Conservation (phyloP, 2,888 invertebrate genomes). For the Agrotis exclamationis region DNA sequence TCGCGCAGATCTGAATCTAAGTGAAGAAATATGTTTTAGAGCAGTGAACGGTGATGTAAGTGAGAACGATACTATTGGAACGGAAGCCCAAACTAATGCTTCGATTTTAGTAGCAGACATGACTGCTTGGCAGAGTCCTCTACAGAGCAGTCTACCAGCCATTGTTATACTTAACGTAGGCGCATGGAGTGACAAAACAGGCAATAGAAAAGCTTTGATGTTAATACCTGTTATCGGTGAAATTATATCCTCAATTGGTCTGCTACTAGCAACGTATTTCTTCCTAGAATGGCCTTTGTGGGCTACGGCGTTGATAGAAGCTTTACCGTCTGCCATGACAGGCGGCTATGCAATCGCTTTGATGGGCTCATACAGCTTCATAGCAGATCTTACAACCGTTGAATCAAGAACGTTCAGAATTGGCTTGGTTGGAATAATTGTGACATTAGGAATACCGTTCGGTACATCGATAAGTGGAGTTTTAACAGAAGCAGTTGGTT, state of each 20-base stretch:
- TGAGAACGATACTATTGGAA: constrained; percentile 75
- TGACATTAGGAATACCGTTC: constrained; percentile 87
- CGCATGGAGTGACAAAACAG: constrained; percentile 92
- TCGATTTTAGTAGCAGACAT: constrained; percentile 88
- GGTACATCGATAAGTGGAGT: constrained; percentile 90
- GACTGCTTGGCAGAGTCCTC: constrained; percentile 89
- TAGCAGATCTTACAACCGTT: constrained; percentile 91
- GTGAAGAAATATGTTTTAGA: constrained; percentile 87
- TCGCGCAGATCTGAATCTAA: constrained; percentile 86
- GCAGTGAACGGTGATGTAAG: constrained; percentile 76
- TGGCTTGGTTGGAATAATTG: constrained; percentile 91
- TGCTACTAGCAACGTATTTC: constrained; percentile 89
- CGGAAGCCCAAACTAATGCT: constrained; percentile 80
- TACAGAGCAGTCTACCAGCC: constrained; percentile 90
- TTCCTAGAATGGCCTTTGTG: constrained; percentile 91
- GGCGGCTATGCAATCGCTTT: constrained; percentile 91
- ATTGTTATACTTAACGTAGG: constrained; percentile 91
- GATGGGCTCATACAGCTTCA: constrained; percentile 91
- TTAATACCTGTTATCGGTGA: constrained; percentile 91
- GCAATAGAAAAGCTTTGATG: constrained; percentile 91
- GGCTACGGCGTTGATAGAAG: constrained; percentile 89
- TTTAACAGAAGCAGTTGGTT: constrained; percentile 84
- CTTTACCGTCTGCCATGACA: constrained; percentile 89
- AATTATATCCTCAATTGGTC: constrained; percentile 87
- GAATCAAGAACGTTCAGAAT: constrained; percentile 92